A percentile compares a stretch with the other conserved stretches of the same genome.
phyloP scores from a whole-genome alignment of 2,888 invertebrate species.

The Macrophya annulata region DNA sequence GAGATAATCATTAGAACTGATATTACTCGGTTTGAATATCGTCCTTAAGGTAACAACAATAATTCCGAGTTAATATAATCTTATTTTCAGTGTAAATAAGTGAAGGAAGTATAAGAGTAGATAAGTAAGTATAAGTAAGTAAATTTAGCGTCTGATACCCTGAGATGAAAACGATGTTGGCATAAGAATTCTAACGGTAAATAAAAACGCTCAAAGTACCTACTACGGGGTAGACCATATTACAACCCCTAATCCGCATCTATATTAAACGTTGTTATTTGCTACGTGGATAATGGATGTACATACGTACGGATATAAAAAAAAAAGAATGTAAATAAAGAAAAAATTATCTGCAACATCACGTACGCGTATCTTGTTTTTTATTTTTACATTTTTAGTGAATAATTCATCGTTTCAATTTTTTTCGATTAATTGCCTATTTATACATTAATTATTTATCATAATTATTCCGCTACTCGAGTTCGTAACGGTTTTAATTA shows the following conservation, averaged over 20 bases:
- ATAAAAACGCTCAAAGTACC: constrained; percentile 4
- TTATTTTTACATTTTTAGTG: background rate
- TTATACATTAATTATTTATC: background rate
- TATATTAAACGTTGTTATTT: constrained; percentile 6
- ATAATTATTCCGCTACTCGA: background rate
- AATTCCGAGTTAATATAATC: background rate
- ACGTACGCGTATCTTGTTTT: constrained; percentile 10
- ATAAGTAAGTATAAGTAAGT: background rate
- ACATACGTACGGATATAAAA: background rate
- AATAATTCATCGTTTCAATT: background rate
- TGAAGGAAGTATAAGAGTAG: background rate
- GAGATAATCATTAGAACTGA: background rate
- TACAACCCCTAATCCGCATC: background rate
- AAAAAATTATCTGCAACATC: constrained; percentile 10
- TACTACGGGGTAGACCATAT: background rate
- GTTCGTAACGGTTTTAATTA: background rate
- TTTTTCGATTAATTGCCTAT: background rate
- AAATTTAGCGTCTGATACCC: constrained; percentile 2
- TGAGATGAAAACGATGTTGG: constrained; percentile 4
- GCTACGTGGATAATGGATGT: background rate
- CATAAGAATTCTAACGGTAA: background rate
- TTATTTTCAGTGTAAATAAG: background rate
- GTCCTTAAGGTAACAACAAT: too few relatives aligned
- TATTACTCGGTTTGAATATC: background rate
- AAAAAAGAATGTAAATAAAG: background rate